A percentile compares a stretch with the other conserved stretches of the same genome.
Evolutionary conservation across 1,140 invertebrate genomes (phyloP).

Genomic region (Melipona quadrifasciata): DNA sequence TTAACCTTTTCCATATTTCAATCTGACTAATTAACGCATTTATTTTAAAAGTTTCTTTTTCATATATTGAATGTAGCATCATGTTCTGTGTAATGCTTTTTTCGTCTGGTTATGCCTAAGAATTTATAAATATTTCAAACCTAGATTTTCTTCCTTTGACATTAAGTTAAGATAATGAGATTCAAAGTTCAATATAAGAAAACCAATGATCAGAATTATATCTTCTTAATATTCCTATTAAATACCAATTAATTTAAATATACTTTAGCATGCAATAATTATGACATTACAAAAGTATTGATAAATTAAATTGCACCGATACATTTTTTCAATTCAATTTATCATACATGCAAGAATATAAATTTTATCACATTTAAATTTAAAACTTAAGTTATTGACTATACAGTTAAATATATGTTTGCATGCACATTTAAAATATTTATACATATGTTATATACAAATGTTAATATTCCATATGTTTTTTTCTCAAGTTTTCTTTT

Average conservation of each 20-base stretch:
- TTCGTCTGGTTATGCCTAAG: conserved; percentile 67
- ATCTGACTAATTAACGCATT: conserved; percentile 74
- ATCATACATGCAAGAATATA: not conserved
- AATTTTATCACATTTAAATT: not conserved
- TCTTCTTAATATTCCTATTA: conserved; percentile 4
- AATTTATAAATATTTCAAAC: conserved; percentile 33
- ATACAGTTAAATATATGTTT: conserved; percentile 19
- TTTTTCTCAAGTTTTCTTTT: conserved; percentile 23
- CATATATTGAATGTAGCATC: conserved; percentile 78
- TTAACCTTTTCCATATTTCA: conserved; percentile 68
- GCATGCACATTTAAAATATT: conserved; percentile 47
- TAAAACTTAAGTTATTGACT: not conserved
- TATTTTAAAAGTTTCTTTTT: conserved; percentile 57
- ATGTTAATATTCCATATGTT: conserved; percentile 8
- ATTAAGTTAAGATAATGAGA: not conserved
- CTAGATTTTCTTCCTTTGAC: not conserved
- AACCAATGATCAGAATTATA: not conserved
- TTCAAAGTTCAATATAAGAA: not conserved
- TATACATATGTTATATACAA: conserved; percentile 8
- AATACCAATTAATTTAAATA: conserved; percentile 4
- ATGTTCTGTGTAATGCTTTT: conserved; percentile 76
- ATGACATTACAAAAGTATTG: conserved; percentile 16
- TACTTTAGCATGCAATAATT: conserved; percentile 43
- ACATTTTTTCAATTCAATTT: conserved; percentile 40
- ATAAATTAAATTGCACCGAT: conserved; percentile 38